Base-by-base conservation (phyloP, 2,113 vertebrate genomes). In the Copsychus sechellarum region DNA sequence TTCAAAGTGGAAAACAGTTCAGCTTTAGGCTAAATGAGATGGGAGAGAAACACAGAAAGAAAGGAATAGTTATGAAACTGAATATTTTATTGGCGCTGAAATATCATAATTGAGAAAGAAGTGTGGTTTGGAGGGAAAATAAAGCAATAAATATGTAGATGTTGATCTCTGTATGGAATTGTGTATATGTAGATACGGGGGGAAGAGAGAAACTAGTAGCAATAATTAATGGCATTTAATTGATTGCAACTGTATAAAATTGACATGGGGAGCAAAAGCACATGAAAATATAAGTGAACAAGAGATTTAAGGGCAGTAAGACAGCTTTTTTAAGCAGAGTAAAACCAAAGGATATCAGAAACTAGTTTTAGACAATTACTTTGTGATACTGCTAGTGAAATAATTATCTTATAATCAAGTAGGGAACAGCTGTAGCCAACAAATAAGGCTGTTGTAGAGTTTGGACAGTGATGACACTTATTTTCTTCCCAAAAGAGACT, bases 1-100 rank as follows among this genome's bases (percentile, higher is more conserved):
- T 84, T 65, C 73, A 92, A 91, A 91, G 62, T 53, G 66, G 66
- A 89, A 91, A 96, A 60, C 36, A 33, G 34, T 79, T 94, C 76
- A 80, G 70, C n/a, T 89, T 89, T 89, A 28, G 92, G 62, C 56
- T 83, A 81, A 90, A 86, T 60, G 38, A 91, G 62, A 43, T 77
- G 33, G 26, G 57, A 90, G 20, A 88, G n/a, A 90, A 90, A 70
- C 1, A 2, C 21, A 82, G 66, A 88, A 90, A 70, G 83, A 94
- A 88, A 12, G 0, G 34, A 90, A 82, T 42, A 54, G 42, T 50
- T 90, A 62, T 34, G 76, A 94, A 90, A 83, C 0, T 1, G n/a
- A 53, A 13, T 80, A 47, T 58, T 93, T 93, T 54, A 62, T 71
- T 78, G 7, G 15, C 92, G 47, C 72, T 91, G 64, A 90, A 92